Evolutionary conservation across 1,140 invertebrate genomes (phyloP), one percentile per base, ranked within the genome.

Genomic region (Pogonognathellus flavescens): DNA sequence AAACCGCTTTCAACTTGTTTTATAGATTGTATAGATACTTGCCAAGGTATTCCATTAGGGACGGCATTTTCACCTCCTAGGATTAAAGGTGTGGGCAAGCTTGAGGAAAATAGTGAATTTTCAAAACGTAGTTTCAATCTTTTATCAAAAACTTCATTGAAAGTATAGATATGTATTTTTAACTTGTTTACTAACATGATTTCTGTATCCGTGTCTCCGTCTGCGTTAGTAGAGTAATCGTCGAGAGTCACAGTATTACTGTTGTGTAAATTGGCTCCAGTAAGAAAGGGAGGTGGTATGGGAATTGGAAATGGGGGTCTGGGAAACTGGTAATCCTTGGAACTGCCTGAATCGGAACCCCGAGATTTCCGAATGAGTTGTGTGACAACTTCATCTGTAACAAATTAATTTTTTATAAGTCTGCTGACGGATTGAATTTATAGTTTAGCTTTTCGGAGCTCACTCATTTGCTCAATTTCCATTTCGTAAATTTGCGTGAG

Each of bases 21-120:
- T 7, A 86, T 60, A 52, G 85, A 59, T 62, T 88, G 87, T 14
- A 88, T 16, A 5, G 83, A 85, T 0, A 84, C 85, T 81, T 86
- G 85, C 85, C 85, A 88, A 16, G 87, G 87, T 9, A 86, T 10
- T 22, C 55, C 83, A 25, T 60, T 84, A 18, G 83, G 83, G 5
- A 62, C 16, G 16, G 87, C 87, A 49, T 85, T 55, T 41, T 59
- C 81, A 22, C 87, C 87, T 18, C 87, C 87, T 9, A 49, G 18
- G 41, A 86, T 84, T 13, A 83, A 57, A 4, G 82, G 85, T 10
- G 81, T 62, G 7, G 60, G 20, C 52, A 18, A 49, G 9, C 25
- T 72, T 3, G 41, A n/a, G 10, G 10, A 14, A 41, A 72, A 13
- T 13, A 72, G 31, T 31, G 0, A 72, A 72, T 6, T 50, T 6